Conservation (phyloP, 2,113 vertebrate species). For the Oryzias melastigma region DNA sequence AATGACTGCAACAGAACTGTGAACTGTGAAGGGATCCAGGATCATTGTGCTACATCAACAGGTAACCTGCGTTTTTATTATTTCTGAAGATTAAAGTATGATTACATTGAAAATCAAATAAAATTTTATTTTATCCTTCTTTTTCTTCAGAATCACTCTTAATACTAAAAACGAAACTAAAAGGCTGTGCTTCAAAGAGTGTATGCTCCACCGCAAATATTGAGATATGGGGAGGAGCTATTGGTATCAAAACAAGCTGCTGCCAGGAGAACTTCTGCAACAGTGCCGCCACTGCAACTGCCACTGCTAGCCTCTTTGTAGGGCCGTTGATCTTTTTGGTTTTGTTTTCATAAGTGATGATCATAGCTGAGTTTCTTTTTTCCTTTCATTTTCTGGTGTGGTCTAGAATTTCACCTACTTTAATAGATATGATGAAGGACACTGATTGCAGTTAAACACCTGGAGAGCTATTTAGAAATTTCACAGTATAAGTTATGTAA, state of each 20-base stretch:
- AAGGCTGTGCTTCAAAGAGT: slow-evolving; percentile 54
- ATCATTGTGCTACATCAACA: slow-evolving; percentile 42
- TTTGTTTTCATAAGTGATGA: slow-evolving; percentile 18
- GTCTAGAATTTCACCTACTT: no score
- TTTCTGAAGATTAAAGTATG: not conserved
- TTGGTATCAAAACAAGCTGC: slow-evolving; percentile 1
- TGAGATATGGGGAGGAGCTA: rapidly evolving
- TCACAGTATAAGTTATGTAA: no score
- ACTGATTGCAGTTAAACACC: no score
- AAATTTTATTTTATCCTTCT: not conserved
- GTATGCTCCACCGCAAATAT: not conserved
- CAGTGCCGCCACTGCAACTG: slow-evolving; percentile 30
- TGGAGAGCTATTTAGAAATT: no score
- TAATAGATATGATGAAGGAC: no score
- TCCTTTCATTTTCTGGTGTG: no score
- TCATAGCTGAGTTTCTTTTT: no score
- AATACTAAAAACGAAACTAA: no score
- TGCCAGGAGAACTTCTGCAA: slow-evolving; percentile 59
- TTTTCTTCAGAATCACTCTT: not conserved
- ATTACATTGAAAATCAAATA: no score
- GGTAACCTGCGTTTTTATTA: slow-evolving; percentile 23
- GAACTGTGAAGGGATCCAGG: slow-evolving; percentile 46
- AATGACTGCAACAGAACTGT: slow-evolving; percentile 11
- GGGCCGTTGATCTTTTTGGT: slow-evolving; percentile 13
- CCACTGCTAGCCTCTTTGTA: slow-evolving; percentile 21